These are phyloP conservation scores for Pyrochroa serraticornis DNA, from an alignment of 2,888 invertebrate species.

Conservation along the genomic window DNA sequence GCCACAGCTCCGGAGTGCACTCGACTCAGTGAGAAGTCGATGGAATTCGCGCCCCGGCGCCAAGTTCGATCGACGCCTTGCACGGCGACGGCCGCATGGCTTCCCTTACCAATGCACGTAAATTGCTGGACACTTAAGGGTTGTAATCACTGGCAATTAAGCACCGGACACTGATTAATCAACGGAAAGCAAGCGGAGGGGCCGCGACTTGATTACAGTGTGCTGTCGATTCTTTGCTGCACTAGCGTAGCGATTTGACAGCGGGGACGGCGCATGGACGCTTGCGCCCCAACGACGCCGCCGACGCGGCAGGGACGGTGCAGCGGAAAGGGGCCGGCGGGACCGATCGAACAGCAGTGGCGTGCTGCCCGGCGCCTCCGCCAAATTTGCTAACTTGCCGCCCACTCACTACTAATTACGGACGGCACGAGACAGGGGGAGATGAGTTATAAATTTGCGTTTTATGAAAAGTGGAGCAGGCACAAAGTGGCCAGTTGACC, in stretches of 20 bases:
- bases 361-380: neutral
- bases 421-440: too few species aligned
- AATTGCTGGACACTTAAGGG: slow-evolving; percentile 6
- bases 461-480: too few species aligned
- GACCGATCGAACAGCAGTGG: neutral
- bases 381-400: too few species aligned
- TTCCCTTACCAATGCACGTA: slow-evolving; percentile 24
- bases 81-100: too few species aligned
- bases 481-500: too few species aligned
- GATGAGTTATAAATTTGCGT: too few species aligned
- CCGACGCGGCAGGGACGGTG: neutral
- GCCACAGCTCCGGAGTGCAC: slow-evolving; percentile 7
- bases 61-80: too few species aligned
- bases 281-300: slow-evolving; percentile 38
- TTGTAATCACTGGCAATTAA: slow-evolving; percentile 8
- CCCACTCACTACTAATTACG: too few species aligned
- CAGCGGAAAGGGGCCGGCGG: neutral
- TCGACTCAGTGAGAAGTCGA: neutral
- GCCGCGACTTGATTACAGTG: slow-evolving; percentile 44
- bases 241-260: slow-evolving; percentile 48
- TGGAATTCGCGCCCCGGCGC: too few species aligned
- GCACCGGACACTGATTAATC: slow-evolving; percentile 24
- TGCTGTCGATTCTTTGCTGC: slow-evolving; percentile 48
- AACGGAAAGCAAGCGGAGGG: slow-evolving; percentile 37
- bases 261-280: slow-evolving; percentile 40